Base-by-base conservation (phyloP, 2,113 vertebrate species). In the Oryzias woworae region DNA sequence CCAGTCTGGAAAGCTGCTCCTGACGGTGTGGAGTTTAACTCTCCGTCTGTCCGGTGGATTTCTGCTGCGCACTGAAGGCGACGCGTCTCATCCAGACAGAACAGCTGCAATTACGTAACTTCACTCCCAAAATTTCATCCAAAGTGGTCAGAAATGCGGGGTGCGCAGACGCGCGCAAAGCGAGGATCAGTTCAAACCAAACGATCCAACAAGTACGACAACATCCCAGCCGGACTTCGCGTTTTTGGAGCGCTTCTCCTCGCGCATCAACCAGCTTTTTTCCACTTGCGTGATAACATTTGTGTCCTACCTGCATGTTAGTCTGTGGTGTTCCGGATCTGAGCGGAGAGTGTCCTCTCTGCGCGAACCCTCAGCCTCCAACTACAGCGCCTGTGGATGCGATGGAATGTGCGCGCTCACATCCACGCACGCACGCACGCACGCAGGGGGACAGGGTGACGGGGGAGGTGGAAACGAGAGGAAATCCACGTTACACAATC, bases 261-360 rank as follows among this genome's bases (percentile, higher is more conserved):
- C 58, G 48, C 43, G 69, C 47, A 65, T 20, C 13, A 10, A n/a
- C 41, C n/a, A 54, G 0, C 1, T 14, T 41, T 14, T 31, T 7
- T 1, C 13, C 28, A 5, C 31, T 53, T n/a, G 1, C 1, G n/a
- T 18, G 14, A 14, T 3, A 51, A 14, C 12, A n/a, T 47, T 1
- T 0, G 18, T 26, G 54, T 61, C 84, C 69, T 52, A 90, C 88
- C 87, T 90, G 88, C 88, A 90, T 90, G 85, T 56, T 81, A 64
- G 47, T 10, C 12, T 36, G 53, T 54, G 73, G 24, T 71, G 14
- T 41, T 43, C 55, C 28, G 73, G 73, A 58, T 48, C 20, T 18
- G 45, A 59, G 50, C 54, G 3, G 71, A 53, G 26, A 44, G 20
- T 16, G 70, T 80, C 77, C 70, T 80, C 73, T 69, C 70, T 26